A percentile compares a stretch with the other conserved stretches of the same genome.
phyloP scores from a whole-genome alignment of 2,797 vertebrate genomes.

The Bradypodion pumilum region DNA sequence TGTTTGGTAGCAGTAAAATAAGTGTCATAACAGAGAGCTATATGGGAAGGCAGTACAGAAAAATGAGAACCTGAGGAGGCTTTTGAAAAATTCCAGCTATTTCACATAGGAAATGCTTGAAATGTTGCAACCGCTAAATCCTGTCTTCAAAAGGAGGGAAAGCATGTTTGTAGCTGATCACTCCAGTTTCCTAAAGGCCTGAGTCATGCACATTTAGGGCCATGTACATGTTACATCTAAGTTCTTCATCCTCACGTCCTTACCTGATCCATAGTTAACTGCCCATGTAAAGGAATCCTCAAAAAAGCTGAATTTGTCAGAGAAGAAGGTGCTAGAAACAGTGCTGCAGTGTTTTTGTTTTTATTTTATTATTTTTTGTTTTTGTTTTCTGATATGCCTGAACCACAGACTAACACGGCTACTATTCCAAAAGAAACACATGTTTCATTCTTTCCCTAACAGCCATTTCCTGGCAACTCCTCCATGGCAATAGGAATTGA shows the following conservation, averaged over 20 bases:
- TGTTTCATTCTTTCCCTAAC: neutral
- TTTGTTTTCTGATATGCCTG: no score
- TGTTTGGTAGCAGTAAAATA: constrained; percentile 6
- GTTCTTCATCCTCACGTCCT: neutral
- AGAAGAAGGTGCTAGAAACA: neutral
- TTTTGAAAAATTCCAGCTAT: constrained; percentile 29
- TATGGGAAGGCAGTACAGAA: constrained; percentile 14
- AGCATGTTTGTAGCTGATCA: neutral
- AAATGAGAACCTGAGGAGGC: neutral
- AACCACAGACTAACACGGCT: no score
- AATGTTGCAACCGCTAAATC: constrained; percentile 13
- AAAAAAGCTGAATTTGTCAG: neutral
- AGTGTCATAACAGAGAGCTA: neutral
- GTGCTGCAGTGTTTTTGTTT: no score
- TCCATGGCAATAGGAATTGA: neutral
- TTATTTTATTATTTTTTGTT: no score
- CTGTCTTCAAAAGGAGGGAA: neutral
- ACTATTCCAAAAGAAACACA: no score
- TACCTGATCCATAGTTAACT: neutral
- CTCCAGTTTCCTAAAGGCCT: rapidly evolving
- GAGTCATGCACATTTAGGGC: neutral
- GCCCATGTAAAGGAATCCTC: neutral
- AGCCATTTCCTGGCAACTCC: neutral
- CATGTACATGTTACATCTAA: neutral
- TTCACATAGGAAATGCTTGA: constrained; percentile 33